These are phyloP conservation scores for Coenobita brevimanus DNA, from an alignment of 1,140 invertebrate species.

Conservation along the genomic window DNA sequence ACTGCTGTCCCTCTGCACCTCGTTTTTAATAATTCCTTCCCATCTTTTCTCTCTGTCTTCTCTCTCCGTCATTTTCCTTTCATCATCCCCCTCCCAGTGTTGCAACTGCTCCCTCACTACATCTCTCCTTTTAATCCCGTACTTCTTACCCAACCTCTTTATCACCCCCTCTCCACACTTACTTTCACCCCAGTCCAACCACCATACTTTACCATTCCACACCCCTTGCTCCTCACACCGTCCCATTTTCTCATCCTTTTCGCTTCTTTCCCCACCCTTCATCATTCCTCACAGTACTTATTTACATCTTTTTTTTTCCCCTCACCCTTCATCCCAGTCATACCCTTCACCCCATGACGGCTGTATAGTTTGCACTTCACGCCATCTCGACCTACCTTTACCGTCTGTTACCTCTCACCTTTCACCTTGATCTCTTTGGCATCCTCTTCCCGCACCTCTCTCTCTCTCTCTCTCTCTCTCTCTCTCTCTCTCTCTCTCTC, in stretches of 20 bases:
- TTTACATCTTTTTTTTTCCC: background rate
- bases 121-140: too few species aligned
- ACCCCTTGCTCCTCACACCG: too few species aligned
- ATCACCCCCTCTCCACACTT: background rate
- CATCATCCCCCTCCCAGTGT: background rate
- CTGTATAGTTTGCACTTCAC: too few species aligned
- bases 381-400: too few species aligned
- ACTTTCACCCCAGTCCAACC: too few species aligned
- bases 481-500: slow-evolving; percentile 1
- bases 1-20: background rate
- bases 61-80: background rate
- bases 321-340: background rate
- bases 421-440: background rate
- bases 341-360: too few species aligned
- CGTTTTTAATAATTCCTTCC: background rate
- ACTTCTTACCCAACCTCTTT: background rate
- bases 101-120: background rate
- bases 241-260: too few species aligned
- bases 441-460: background rate
- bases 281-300: background rate
- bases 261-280: background rate
- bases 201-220: too few species aligned
- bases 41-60: background rate
- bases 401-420: background rate
- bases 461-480: background rate